These are phyloP conservation scores for Rhabdomys pumilio DNA, from an alignment of 2,797 vertebrate genomes.

Conservation along the genomic window DNA sequence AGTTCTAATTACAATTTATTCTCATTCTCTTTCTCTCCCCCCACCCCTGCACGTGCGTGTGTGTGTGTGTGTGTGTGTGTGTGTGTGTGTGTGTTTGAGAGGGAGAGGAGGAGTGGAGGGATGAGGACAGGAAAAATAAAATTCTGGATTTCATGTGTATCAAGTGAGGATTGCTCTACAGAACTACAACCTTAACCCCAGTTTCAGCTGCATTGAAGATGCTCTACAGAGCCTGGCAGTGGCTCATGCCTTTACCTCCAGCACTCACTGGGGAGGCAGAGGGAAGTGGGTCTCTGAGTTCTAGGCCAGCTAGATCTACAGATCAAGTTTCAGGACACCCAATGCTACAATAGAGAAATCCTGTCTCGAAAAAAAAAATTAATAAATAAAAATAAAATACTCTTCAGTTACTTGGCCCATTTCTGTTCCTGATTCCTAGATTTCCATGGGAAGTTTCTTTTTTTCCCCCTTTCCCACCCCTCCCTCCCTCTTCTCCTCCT, in stretches of 20 bases:
- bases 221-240: neutral
- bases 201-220: conserved; percentile 26
- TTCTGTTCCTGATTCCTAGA: conserved; percentile 26
- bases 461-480: rapidly evolving
- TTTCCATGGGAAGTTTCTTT: neutral
- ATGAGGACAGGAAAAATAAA: neutral
- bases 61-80: neutral
- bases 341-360: neutral
- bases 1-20: conserved; percentile 11
- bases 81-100: neutral
- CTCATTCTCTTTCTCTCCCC: no score
- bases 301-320: neutral
- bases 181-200: neutral
- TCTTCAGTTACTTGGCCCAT: neutral
- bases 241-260: neutral
- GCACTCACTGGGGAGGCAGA: neutral
- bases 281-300: neutral
- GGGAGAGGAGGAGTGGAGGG: neutral
- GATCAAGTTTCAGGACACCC: neutral
- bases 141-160: neutral
- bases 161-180: neutral
- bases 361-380: neutral
- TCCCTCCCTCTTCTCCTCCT: neutral
- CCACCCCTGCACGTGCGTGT: neutral
- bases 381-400: neutral